Percentiles rank a stretch among this genome's conserved stretches.
phyloP scores from a whole-genome alignment of 2,888 invertebrate genomes.

The Hemistola chrysoprasaria region DNA sequence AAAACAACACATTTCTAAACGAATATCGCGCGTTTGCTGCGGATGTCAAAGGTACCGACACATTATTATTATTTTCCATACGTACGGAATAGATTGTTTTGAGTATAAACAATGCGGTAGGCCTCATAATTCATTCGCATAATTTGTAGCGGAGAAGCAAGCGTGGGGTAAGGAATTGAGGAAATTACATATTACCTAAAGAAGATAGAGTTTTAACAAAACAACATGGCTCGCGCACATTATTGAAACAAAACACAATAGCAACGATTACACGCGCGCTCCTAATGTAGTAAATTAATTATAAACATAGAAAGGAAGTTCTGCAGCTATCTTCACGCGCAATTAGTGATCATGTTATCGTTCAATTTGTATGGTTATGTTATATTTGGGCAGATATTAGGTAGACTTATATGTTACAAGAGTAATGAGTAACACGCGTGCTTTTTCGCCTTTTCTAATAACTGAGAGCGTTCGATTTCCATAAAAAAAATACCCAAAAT shows the following conservation, averaged over 20 bases:
- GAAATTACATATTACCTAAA: constrained; percentile 13
- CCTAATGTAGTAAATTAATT: constrained; percentile 44
- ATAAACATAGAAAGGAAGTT: constrained; percentile 40
- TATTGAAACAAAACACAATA: constrained; percentile 49
- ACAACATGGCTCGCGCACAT: constrained; percentile 19
- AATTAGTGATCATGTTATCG: constrained; percentile 46
- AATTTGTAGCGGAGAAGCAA: constrained; percentile 5
- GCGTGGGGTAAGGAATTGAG: constrained; percentile 9
- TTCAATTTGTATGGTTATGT: constrained; percentile 34
- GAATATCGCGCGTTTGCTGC: no score
- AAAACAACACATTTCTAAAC: no score
- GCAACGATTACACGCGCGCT: constrained; percentile 29
- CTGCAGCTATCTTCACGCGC: constrained; percentile 35
- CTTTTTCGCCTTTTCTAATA: no score
- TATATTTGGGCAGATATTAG: no score
- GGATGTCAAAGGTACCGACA: no score
- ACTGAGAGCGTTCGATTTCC: no score
- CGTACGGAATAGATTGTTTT: constrained; percentile 3
- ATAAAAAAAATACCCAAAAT: no score
- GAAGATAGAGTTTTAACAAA: constrained; percentile 22
- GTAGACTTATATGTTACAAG: no score
- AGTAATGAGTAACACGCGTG: no score
- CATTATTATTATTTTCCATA: no score
- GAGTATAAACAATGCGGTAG: constrained; percentile 49
- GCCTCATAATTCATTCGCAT: constrained; percentile 34